A percentile compares a stretch with the other conserved stretches of the same genome.
These are phyloP conservation scores for Polypedilum vanderplanki DNA, from an alignment of 1,140 invertebrate genomes.

Conservation along the genomic window DNA sequence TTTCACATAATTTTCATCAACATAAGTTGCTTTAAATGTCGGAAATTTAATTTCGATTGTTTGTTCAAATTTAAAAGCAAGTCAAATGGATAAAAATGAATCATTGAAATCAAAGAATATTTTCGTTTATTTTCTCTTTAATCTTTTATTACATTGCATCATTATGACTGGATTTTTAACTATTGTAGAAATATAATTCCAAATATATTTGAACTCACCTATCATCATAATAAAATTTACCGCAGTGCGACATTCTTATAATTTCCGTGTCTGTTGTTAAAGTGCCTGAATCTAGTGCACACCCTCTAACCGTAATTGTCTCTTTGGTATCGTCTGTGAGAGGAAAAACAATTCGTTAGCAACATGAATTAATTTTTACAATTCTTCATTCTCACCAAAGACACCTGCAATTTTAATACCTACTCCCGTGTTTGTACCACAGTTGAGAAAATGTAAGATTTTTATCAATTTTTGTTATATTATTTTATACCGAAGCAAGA, in stretches of 20 bases:
- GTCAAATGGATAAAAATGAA: no score
- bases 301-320: conserved; percentile 73
- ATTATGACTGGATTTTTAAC: no score
- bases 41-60: no score
- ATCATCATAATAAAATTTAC: conserved; percentile 78
- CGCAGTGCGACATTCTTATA: conserved; percentile 88
- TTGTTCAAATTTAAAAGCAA: no score
- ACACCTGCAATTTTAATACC: conserved; percentile 81
- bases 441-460: not conserved
- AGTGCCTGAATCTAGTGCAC: conserved; percentile 86
- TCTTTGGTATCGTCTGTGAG: conserved; percentile 65
- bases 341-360: not conserved
- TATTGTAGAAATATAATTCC: no score
- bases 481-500: not conserved
- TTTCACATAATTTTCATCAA: no score
- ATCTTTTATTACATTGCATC: no score
- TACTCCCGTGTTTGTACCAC: not conserved
- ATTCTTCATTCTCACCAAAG: conserved; percentile 55
- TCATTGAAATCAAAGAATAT: no score
- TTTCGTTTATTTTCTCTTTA: no score
- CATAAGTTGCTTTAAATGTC: not conserved
- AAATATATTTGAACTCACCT: conserved; percentile 53
- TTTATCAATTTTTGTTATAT: not conserved
- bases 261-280: conserved; percentile 88
- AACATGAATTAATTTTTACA: conserved; percentile 7